Evolutionary conservation across 2,113 vertebrate genomes (phyloP).

Genomic region (Trinectes maculatus): DNA sequence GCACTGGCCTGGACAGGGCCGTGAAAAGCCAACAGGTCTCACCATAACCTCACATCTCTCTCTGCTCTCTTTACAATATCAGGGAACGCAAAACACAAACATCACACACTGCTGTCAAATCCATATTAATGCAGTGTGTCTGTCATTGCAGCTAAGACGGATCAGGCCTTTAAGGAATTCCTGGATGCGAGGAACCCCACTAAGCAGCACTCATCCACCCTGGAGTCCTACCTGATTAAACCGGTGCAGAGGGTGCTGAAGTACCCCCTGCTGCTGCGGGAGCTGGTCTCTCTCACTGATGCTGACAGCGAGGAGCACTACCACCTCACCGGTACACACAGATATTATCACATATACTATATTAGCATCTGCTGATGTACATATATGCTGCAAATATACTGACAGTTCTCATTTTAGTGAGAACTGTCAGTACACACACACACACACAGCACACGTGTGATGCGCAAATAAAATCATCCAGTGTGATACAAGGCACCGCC

Average conservation of each 20-base stretch:
- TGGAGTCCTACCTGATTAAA: constrained; percentile 98
- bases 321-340: constrained; percentile 89
- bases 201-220: constrained; percentile 95
- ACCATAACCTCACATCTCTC: not conserved
- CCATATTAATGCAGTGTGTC: constrained; percentile 10
- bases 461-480: constrained; percentile 9
- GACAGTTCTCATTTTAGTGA: too few relatives aligned
- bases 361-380: too few relatives aligned
- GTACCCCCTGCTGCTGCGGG: constrained; percentile 94
- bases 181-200: constrained; percentile 93
- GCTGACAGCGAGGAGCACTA: constrained; percentile 96
- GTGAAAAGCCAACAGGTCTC: not conserved
- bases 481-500: constrained; percentile 2
- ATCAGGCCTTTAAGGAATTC: constrained; percentile 93
- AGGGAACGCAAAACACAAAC: not conserved
- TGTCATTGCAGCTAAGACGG: constrained; percentile 87
- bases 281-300: constrained; percentile 95
- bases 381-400: too few relatives aligned
- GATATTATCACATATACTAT: too few relatives aligned
- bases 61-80: not conserved
- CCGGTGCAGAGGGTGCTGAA: constrained; percentile 97
- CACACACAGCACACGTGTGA: too few relatives aligned
- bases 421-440: too few relatives aligned
- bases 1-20: not conserved
- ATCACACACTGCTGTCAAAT: not conserved